Conservation (phyloP, 2,113 vertebrate genomes). For the Pollachius pollachius region DNA sequence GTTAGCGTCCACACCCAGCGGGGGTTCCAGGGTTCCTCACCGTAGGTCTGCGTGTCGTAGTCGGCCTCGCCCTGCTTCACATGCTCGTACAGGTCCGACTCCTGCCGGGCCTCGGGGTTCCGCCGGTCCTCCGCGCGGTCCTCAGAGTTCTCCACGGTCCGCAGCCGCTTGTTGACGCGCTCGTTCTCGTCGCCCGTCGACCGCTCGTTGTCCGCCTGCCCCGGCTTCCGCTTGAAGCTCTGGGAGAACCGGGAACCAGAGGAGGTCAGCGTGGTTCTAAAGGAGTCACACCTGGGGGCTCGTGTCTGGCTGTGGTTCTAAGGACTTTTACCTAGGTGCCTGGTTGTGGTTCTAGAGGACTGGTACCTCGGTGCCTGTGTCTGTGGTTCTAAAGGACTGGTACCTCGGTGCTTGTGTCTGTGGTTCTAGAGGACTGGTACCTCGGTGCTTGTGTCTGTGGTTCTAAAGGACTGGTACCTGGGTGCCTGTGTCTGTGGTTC, state of each 20-base stretch:
- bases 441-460: slow-evolving; percentile 71
- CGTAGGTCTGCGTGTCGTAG: slow-evolving; percentile 90
- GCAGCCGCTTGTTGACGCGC: slow-evolving; percentile 83
- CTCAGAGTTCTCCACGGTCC: slow-evolving; percentile 76
- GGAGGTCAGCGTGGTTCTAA: not conserved
- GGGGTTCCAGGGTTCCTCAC: slow-evolving; percentile 58
- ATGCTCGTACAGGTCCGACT: slow-evolving; percentile 89
- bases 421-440: slow-evolving; percentile 50
- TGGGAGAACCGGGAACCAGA: slow-evolving; percentile 43
- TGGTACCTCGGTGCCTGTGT: too few relatives aligned
- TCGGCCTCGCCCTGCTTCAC: slow-evolving; percentile 76
- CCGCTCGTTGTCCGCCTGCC: slow-evolving; percentile 86
- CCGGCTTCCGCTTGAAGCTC: slow-evolving; percentile 95
- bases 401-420: too few relatives aligned
- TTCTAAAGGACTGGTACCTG: too few relatives aligned
- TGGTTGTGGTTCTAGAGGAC: too few relatives aligned
- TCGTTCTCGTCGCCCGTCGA: slow-evolving; percentile 84
- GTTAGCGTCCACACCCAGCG: too few relatives aligned
- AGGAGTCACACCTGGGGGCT: too few relatives aligned
- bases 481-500: not conserved
- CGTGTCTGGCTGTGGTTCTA: too few relatives aligned
- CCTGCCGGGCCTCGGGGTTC: slow-evolving; percentile 55
- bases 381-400: too few relatives aligned
- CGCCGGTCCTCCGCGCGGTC: slow-evolving; percentile 50
- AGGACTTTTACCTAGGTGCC: too few relatives aligned